Percentiles rank a stretch among this genome's conserved stretches.
Evolutionary conservation across 37 sponge, comb jelly and placozoan species (phyloP).

Genomic region (Agelas oroides): DNA sequence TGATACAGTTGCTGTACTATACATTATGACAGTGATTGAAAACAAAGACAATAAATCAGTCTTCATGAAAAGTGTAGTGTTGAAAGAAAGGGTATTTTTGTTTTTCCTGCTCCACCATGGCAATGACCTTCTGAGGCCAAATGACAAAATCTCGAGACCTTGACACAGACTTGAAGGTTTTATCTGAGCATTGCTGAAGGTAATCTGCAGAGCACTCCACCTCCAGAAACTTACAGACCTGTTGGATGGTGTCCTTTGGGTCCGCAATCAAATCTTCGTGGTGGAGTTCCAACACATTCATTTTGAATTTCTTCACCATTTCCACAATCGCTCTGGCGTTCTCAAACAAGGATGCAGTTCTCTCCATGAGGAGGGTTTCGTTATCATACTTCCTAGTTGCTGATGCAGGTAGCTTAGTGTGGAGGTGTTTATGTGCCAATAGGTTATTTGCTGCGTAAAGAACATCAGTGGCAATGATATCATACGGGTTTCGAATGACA

Average conservation of each 20-base stretch:
- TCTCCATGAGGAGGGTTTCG: too few relatives aligned
- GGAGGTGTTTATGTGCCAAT: not conserved
- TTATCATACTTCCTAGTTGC: too few relatives aligned
- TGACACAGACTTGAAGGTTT: not conserved
- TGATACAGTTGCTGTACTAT: too few relatives aligned
- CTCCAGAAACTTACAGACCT: conserved; percentile 25
- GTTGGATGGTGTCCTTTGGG: not conserved
- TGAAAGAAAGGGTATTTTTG: not conserved
- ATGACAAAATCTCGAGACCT: conserved; percentile 5
- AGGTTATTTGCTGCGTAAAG: conserved; percentile 18
- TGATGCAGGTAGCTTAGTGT: not conserved
- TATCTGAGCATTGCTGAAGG: conserved; percentile 6
- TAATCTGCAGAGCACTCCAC: conserved; percentile 26
- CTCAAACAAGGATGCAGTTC: not conserved
- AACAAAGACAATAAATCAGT: too few relatives aligned
- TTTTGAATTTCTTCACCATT: not conserved
- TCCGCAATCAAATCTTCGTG: conserved; percentile 11
- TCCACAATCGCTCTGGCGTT: not conserved
- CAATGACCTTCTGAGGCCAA: conserved; percentile 8
- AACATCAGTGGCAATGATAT: conserved; percentile 52
- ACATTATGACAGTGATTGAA: too few relatives aligned
- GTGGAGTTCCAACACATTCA: conserved; percentile 13
- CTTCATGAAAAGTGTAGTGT: conserved; percentile 16
- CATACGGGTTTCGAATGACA: conserved; percentile 45
- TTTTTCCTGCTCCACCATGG: not conserved